Evolutionary conservation across 1,140 invertebrate genomes (phyloP).

Genomic region (Drosophila murphyi): DNA sequence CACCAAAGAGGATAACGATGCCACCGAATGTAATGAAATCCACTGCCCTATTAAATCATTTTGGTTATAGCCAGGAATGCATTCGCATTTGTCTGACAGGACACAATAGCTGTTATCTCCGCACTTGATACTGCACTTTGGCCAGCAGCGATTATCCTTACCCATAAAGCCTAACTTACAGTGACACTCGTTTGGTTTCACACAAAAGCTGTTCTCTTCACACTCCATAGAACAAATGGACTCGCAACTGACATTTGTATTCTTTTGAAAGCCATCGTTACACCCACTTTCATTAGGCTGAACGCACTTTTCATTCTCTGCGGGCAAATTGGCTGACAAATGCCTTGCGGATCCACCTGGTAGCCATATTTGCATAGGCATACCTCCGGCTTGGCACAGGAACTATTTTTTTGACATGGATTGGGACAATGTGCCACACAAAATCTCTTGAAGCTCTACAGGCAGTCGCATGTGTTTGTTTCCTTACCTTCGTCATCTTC

Average conservation of each 20-base stretch:
- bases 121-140: conserved; percentile 12
- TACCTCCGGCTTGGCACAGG: conserved; percentile 84
- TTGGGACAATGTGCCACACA: conserved; percentile 23
- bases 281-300: too few relatives aligned
- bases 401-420: conserved; percentile 68
- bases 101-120: conserved; percentile 57
- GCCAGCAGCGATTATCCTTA: conserved; percentile 42
- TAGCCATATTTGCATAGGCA: conserved; percentile 85
- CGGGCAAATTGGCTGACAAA: conserved; percentile 4
- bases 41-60: neutral
- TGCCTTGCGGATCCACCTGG: neutral
- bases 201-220: conserved; percentile 17
- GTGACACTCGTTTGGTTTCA: conserved; percentile 85
- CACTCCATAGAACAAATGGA: conserved; percentile 21
- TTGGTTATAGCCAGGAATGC: conserved; percentile 75
- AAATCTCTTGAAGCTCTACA: conserved; percentile 7
- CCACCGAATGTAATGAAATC: neutral
- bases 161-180: conserved; percentile 86
- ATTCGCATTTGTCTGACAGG: conserved; percentile 60
- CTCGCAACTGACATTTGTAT: neutral
- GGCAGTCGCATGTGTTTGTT: conserved; percentile 86
- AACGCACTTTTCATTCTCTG: too few relatives aligned
- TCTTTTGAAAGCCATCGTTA: neutral
- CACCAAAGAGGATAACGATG: neutral
- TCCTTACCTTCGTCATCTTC: conserved; percentile 85